These are phyloP conservation scores for Sebastes diploproa DNA, from an alignment of 2,797 vertebrate genomes.

Conservation along the genomic window DNA sequence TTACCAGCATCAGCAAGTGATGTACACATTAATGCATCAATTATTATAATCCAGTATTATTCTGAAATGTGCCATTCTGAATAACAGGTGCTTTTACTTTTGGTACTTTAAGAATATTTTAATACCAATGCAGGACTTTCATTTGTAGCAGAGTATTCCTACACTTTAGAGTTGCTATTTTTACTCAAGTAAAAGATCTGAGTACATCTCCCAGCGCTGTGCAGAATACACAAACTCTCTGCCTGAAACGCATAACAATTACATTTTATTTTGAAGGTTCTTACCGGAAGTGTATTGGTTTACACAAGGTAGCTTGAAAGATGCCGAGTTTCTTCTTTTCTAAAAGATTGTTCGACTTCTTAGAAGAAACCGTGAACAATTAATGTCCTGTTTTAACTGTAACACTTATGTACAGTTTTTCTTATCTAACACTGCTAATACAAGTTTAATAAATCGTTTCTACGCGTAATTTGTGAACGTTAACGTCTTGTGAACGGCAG, in stretches of 20 bases:
- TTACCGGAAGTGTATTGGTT: neutral
- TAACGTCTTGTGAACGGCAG: neutral
- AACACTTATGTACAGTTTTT: neutral
- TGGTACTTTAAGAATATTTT: neutral
- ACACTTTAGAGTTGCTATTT: no score
- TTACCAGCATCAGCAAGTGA: no score
- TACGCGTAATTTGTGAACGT: neutral
- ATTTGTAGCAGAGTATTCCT: neutral
- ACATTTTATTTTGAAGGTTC: constrained; percentile 15
- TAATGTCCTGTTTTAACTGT: no score
- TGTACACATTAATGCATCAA: no score
- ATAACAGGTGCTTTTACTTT: no score
- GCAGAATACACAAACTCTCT: neutral
- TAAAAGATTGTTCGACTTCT: neutral
- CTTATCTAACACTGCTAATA: neutral
- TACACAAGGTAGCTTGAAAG: neutral
- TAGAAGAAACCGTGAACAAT: neutral
- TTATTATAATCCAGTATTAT: neutral
- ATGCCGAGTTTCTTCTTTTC: neutral
- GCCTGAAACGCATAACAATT: neutral
- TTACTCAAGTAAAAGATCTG: no score
- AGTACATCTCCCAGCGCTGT: no score
- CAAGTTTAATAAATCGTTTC: neutral
- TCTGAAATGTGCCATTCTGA: neutral
- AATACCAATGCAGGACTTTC: neutral